Conservation (phyloP, 2,888 invertebrate genomes). For the Homarus gammarus region DNA sequence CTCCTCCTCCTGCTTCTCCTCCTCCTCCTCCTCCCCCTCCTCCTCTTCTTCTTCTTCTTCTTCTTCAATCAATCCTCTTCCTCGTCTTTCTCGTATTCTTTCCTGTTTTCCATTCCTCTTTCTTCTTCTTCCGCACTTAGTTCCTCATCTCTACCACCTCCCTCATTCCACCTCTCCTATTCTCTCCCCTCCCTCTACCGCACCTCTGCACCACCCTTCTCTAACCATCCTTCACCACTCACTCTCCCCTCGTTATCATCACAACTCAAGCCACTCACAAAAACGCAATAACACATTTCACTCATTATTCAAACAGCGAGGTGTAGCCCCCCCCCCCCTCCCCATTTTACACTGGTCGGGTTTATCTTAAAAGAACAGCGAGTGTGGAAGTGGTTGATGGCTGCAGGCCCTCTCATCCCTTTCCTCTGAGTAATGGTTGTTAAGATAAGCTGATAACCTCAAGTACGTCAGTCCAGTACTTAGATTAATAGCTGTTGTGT, state of each 20-base stretch:
- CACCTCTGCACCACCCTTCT: background rate
- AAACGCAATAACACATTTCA: background rate
- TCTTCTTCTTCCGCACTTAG: conserved; percentile 29
- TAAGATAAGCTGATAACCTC: conserved; percentile 60
- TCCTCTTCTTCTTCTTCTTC: conserved; percentile 4
- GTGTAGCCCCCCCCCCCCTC: too few species aligned
- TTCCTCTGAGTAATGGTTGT: conserved; percentile 50
- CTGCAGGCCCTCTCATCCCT: background rate
- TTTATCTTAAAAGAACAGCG: conserved; percentile 18
- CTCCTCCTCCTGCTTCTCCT: background rate
- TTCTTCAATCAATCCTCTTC: background rate
- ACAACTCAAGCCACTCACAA: conserved; percentile 13
- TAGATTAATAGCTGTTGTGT: conserved; percentile 52
- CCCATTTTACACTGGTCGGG: background rate
- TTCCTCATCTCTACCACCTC: conserved; percentile 5
- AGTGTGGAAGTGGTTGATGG: background rate
- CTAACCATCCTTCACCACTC: background rate
- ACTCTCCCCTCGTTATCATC: conserved; percentile 8
- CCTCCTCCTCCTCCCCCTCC: background rate
- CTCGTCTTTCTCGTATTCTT: conserved; percentile 32
- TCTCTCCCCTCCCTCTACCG: conserved; percentile 8
- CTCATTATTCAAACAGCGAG: conserved; percentile 7
- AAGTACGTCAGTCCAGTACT: conserved; percentile 31
- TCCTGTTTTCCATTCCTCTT: conserved; percentile 23
- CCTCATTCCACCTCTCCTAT: conserved; percentile 15